A percentile compares a stretch with the other conserved stretches of the same genome.
These are phyloP conservation scores for Mastomys coucha DNA, from an alignment of 2,113 vertebrate species.

Conservation along the genomic window DNA sequence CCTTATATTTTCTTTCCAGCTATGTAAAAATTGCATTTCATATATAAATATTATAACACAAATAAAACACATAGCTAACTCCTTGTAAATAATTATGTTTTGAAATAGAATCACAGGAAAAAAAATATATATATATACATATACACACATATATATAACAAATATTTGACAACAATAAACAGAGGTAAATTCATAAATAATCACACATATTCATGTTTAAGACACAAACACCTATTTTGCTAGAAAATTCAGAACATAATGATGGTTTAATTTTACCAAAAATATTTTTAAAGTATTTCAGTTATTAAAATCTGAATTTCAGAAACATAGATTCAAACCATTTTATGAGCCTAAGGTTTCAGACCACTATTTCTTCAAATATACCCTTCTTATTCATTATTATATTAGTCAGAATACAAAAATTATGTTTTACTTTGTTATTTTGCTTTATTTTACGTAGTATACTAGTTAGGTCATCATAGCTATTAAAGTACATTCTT, in stretches of 20 bases:
- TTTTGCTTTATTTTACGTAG: background rate
- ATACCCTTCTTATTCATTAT: background rate
- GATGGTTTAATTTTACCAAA: background rate
- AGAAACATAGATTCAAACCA: background rate
- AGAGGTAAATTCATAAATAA: background rate
- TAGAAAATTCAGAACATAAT: background rate
- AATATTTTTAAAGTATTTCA: background rate
- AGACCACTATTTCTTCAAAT: background rate
- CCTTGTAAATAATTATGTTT: conserved; percentile 5
- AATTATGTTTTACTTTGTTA: background rate
- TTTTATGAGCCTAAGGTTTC: background rate
- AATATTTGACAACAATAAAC: background rate
- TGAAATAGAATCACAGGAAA: background rate
- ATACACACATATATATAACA: background rate
- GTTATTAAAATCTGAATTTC: background rate
- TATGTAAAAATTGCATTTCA: conserved; percentile 42
- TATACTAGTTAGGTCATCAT: background rate
- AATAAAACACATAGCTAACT: background rate
- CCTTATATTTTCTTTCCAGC: background rate
- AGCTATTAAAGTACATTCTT: background rate
- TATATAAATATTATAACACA: background rate
- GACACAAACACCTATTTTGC: background rate
- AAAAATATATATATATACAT: background rate
- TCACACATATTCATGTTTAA: background rate
- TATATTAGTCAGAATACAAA: background rate